Percentiles rank a stretch among this genome's conserved stretches.
phyloP scores from a whole-genome alignment of 2,797 vertebrate genomes.

The Pseudotriccus pelzelni region DNA sequence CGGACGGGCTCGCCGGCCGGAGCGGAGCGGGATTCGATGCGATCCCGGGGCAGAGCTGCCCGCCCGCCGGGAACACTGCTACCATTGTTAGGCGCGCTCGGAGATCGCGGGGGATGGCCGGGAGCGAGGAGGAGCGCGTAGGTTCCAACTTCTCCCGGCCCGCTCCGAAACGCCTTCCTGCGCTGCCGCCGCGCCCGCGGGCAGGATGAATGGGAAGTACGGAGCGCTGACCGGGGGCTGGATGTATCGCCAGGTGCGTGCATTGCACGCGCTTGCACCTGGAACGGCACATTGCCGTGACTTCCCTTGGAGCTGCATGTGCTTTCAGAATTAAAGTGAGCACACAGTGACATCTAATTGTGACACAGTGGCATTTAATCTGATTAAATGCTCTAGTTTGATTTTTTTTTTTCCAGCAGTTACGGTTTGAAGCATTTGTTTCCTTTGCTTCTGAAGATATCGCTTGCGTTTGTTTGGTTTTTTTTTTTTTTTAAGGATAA shows the following conservation, averaged over 20 bases:
- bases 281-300: neutral
- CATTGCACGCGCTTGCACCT: neutral
- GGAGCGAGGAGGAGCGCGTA: neutral
- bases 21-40: neutral
- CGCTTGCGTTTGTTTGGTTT: neutral
- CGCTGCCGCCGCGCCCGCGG: neutral
- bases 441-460: neutral
- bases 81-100: conserved; percentile 12
- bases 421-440: neutral
- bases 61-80: neutral
- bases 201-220: fast-evolving
- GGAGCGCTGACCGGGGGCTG: neutral
- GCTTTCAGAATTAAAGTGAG: neutral
- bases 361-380: neutral
- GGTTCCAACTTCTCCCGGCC: conserved; percentile 5
- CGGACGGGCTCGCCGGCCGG: neutral
- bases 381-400: neutral
- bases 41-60: neutral
- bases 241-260: neutral
- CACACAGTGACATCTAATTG: conserved; percentile 53
- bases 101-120: neutral
- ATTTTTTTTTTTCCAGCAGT: neutral
- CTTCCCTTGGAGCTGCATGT: neutral
- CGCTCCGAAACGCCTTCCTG: neutral
- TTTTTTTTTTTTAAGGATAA: neutral